A percentile compares a stretch with the other conserved stretches of the same genome.
Conservation (phyloP, 2,113 vertebrate species). For the Dipodomys stephensi region DNA sequence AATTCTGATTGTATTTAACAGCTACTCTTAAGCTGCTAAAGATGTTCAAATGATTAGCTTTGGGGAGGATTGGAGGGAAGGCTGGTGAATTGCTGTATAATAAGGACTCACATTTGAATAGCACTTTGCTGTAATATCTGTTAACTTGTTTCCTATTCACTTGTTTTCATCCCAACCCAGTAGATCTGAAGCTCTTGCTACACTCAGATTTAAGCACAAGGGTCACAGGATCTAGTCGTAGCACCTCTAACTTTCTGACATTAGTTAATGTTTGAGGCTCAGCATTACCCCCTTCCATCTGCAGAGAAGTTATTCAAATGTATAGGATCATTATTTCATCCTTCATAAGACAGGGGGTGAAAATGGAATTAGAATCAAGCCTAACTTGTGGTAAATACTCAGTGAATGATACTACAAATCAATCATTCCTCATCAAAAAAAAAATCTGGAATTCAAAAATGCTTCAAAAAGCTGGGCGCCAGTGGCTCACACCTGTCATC, state of each 20-base stretch:
- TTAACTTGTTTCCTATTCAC: background rate
- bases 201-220: background rate
- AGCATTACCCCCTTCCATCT: background rate
- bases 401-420: background rate
- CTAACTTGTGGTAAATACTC: background rate
- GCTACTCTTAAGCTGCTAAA: conserved; percentile 47
- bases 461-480: background rate
- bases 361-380: background rate
- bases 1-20: conserved; percentile 63
- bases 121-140: conserved; percentile 3
- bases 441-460: background rate
- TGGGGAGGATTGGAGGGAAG: background rate
- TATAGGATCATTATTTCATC: background rate
- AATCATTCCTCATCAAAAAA: background rate
- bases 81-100: conserved; percentile 29
- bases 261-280: background rate
- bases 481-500: no score
- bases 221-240: background rate
- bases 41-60: conserved; percentile 53
- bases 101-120: conserved; percentile 8
- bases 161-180: background rate
- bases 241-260: background rate
- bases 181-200: background rate
- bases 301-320: background rate
- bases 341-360: background rate